Base-by-base conservation (phyloP, 2,888 invertebrate genomes). In the Idaea aversata region DNA sequence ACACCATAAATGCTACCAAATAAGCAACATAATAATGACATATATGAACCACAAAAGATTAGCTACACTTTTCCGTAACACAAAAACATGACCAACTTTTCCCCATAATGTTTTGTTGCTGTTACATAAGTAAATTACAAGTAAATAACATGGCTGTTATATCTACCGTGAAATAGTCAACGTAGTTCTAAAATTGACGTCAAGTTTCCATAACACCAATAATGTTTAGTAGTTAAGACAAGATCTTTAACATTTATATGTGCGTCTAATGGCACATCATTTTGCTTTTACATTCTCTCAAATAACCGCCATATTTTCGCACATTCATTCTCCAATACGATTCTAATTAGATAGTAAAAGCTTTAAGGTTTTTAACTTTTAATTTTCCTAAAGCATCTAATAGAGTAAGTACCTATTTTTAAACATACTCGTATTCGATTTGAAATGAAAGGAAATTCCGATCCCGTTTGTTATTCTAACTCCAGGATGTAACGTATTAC, bases 51-150 rank as follows among this genome's bases (percentile, higher is more conserved):
- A 65, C 65, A 66, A 66, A 65, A 69, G 67, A 73, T 73, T 73
- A 69, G 70, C 57, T 70, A 72, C 72, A 73, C 73, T 72, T 72
- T 73, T 72, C 72, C 72, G 65, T 7, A 61, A 68, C 68, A 69
- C 67, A 62, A 65, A 59, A 63, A 59, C 34, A 10, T 59, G 34
- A 13, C 16, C 59, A 58, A 67, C 64, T 67, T 65, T 65, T 67
- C 70, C 75, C 73, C 47, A 47, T 36, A 10, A 47, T 47, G 47
- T 47, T 47, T 47, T 4, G 47, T 47, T 10, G 47, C 10, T 47
- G 47, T 47, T 47, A 47, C 13, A 47, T 47, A 47, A 47, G 47
- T 47, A 47, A 47, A 36, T 36, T 36, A 36, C 36, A 36, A 10
- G 7, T 13, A 10, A 13, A 47, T 47, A 47, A 47, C 6, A 47